Evolutionary conservation across 2,797 vertebrate genomes (phyloP).

Genomic region (Sebastes nivosus): DNA sequence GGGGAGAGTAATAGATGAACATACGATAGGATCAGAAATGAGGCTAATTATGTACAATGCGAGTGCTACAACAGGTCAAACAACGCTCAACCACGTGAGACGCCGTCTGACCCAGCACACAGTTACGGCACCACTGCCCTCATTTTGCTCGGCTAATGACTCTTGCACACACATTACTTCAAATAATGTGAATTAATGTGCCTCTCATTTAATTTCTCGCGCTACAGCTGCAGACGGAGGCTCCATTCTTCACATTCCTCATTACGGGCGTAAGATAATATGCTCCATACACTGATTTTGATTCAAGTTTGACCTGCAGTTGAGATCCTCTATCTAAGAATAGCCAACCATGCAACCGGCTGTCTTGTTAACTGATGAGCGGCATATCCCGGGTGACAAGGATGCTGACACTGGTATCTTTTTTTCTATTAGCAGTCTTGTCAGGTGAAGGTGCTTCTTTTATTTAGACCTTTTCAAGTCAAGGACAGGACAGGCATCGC

Average conservation of each 20-base stretch:
- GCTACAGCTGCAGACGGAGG: constrained; percentile 23
- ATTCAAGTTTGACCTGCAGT: constrained; percentile 51
- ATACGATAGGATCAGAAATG: constrained; percentile 44
- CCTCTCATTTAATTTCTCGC: constrained; percentile 46
- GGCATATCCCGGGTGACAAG: constrained; percentile 53
- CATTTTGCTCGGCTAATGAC: constrained; percentile 65
- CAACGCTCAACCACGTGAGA: constrained; percentile 17
- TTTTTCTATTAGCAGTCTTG: constrained; percentile 72
- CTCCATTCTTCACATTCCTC: constrained; percentile 42
- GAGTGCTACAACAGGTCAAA: constrained; percentile 53
- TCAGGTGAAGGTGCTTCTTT: constrained; percentile 77
- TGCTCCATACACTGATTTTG: constrained; percentile 45
- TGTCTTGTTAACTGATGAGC: constrained; percentile 60
- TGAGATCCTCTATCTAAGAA: constrained; percentile 27
- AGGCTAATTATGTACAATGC: constrained; percentile 63
- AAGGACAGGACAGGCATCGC: constrained; percentile 71
- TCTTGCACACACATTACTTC: constrained; percentile 47
- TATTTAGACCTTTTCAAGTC: constrained; percentile 76
- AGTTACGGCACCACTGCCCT: constrained; percentile 53
- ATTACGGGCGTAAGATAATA: constrained; percentile 44
- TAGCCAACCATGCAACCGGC: constrained; percentile 14
- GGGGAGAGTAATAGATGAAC: constrained; percentile 31
- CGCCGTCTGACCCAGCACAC: constrained; percentile 43
- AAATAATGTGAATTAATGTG: constrained; percentile 55
- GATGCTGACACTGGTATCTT: constrained; percentile 61